Percentiles rank a stretch among this genome's conserved stretches.
These are phyloP conservation scores for Vespertilio murinus DNA, from an alignment of 2,797 vertebrate genomes.

Conservation along the genomic window DNA sequence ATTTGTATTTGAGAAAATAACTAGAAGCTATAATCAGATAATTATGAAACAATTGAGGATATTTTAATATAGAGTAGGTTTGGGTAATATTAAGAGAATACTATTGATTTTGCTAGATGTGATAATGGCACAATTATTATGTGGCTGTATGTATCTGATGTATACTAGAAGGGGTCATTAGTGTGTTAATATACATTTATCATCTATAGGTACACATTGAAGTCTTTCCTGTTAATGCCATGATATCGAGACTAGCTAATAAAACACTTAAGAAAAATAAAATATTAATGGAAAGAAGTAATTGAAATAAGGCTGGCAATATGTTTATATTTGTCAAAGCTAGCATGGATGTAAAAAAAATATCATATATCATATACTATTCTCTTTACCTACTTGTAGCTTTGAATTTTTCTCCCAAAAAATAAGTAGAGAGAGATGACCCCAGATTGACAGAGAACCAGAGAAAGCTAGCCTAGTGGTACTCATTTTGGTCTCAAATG, in stretches of 20 bases:
- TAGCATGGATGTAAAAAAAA: neutral
- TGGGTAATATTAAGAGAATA: neutral
- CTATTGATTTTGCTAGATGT: neutral
- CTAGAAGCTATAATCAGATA: neutral
- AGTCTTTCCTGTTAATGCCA: neutral
- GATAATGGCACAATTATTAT: neutral
- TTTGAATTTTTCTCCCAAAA: neutral
- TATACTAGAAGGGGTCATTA: neutral
- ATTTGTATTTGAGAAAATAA: constrained; percentile 5
- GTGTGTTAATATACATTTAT: neutral
- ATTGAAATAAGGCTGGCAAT: neutral
- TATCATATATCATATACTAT: neutral
- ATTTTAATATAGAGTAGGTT: neutral
- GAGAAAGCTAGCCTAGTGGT: neutral
- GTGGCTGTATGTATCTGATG: neutral
- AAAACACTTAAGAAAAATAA: neutral
- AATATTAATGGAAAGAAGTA: neutral
- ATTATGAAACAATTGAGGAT: neutral
- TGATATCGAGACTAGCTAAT: neutral
- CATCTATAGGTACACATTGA: neutral
- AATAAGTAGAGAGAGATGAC: neutral
- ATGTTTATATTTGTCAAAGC: neutral
- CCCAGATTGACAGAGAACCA: neutral
- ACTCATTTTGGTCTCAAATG: neutral
- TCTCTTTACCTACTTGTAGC: neutral